Percentiles rank a stretch among this genome's conserved stretches.
Evolutionary conservation across 2,113 vertebrate species (phyloP).

Genomic region (Zootoca vivipara): DNA sequence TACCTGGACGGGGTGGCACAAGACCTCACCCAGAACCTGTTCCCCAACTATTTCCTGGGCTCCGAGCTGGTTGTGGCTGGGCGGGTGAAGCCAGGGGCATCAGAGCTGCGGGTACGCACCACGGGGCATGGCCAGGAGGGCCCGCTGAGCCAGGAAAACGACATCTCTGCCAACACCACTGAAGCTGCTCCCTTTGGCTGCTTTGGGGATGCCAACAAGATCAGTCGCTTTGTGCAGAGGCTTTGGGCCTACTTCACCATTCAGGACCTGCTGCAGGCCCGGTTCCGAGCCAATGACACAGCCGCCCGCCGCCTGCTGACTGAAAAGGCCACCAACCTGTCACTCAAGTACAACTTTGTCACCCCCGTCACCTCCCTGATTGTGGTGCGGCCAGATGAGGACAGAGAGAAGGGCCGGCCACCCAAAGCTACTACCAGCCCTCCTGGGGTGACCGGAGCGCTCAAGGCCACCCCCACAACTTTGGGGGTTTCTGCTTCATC

Average conservation of each 20-base stretch:
- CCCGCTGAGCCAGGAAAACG: conserved; percentile 65
- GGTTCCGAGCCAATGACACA: conserved; percentile 72
- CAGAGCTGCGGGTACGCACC: conserved; percentile 75
- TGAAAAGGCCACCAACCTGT: conserved; percentile 83
- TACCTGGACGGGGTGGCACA: conserved; percentile 78
- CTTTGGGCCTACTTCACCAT: conserved; percentile 88
- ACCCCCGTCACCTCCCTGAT: conserved; percentile 85
- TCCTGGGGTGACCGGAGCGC: not conserved
- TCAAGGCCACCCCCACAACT: not conserved
- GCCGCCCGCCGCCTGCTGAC: conserved; percentile 70
- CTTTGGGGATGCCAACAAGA: conserved; percentile 44
- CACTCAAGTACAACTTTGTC: conserved; percentile 86
- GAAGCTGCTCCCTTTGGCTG: conserved; percentile 59
- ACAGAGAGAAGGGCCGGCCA: not conserved
- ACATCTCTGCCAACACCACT: conserved; percentile 66
- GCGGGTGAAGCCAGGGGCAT: conserved; percentile 71
- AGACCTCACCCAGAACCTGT: conserved; percentile 76
- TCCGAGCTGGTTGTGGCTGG: conserved; percentile 85
- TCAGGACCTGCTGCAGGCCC: conserved; percentile 79
- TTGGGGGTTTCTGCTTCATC: not conserved
- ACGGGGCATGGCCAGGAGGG: conserved; percentile 57
- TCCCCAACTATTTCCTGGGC: conserved; percentile 85
- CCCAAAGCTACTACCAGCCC: not conserved
- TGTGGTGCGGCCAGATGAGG: conserved; percentile 78
- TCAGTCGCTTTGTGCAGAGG: conserved; percentile 75